A percentile compares a stretch with the other conserved stretches of the same genome.
Evolutionary conservation across 2,888 invertebrate genomes (phyloP).

Genomic region (Agonopterix arenella): DNA sequence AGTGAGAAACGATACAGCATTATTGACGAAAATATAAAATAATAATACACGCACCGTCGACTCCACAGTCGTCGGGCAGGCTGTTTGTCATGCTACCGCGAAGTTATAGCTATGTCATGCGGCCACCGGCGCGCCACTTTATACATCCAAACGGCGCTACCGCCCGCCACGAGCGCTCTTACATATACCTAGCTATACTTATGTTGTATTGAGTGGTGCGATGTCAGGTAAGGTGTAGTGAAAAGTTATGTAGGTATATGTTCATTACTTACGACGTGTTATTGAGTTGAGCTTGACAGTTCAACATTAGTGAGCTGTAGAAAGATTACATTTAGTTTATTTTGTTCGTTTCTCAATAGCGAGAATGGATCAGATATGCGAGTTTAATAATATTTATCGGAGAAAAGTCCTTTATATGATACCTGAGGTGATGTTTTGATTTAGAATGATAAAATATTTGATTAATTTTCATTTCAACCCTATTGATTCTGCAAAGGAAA

Average conservation of each 20-base stretch:
- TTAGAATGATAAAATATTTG: too few species aligned
- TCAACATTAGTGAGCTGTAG: not conserved
- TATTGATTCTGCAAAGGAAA: too few species aligned
- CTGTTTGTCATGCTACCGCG: slow-evolving; percentile 72
- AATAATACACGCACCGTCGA: slow-evolving; percentile 20
- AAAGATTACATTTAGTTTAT: too few species aligned
- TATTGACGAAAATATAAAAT: slow-evolving; percentile 13
- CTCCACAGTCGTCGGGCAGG: slow-evolving; percentile 44
- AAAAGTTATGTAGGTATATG: slow-evolving; percentile 1
- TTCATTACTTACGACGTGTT: not conserved
- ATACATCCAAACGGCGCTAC: slow-evolving; percentile 64
- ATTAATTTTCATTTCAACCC: too few species aligned
- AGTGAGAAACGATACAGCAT: too few species aligned
- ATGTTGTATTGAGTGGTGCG: slow-evolving; percentile 8
- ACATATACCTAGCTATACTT: slow-evolving; percentile 5
- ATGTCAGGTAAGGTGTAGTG: slow-evolving; percentile 7
- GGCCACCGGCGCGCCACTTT: slow-evolving; percentile 70
- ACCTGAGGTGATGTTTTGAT: too few species aligned
- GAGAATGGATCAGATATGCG: too few species aligned
- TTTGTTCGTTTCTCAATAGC: too few species aligned
- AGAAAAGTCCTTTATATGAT: too few species aligned
- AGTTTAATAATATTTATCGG: too few species aligned
- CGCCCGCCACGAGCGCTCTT: slow-evolving; percentile 48
- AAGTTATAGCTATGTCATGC: slow-evolving; percentile 75
- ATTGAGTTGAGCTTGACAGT: not conserved